A percentile compares a stretch with the other conserved stretches of the same genome.
These are phyloP conservation scores for Phylloscopus trochilus DNA, from an alignment of 2,113 vertebrate species.

Conservation along the genomic window DNA sequence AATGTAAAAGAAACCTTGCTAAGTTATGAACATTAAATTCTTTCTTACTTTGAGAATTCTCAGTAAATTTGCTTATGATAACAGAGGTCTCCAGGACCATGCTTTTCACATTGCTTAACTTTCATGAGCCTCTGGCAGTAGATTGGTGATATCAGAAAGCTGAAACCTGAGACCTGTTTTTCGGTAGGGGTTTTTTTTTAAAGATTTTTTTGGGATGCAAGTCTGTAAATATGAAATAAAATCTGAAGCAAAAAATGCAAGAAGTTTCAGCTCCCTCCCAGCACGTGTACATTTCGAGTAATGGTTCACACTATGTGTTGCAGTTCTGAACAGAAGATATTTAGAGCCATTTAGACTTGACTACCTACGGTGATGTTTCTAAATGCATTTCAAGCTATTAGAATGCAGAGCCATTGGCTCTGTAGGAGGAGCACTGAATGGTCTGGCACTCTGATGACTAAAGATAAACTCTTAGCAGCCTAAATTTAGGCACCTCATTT, in stretches of 20 bases:
- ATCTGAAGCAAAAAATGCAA: not conserved
- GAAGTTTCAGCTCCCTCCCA: not conserved
- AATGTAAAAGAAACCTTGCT: not conserved
- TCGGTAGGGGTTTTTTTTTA: not conserved
- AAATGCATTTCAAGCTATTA: not conserved
- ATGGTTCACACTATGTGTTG: not conserved
- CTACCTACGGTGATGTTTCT: not conserved
- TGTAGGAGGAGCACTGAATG: not conserved
- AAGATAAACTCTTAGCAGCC: constrained; percentile 9
- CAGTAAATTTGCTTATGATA: not conserved
- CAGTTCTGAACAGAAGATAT: not conserved
- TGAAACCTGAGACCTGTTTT: not conserved
- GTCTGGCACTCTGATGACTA: not conserved
- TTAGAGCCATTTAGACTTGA: not conserved
- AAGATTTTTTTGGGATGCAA: not conserved
- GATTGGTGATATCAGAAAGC: not conserved
- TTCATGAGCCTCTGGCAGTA: not conserved
- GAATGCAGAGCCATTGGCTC: not conserved
- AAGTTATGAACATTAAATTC: not conserved
- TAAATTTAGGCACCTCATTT: not conserved
- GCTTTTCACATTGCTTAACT: not conserved
- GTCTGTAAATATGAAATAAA: not conserved
- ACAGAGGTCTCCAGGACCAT: not conserved
- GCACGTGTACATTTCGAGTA: not conserved
- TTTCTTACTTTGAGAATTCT: not conserved